These are phyloP conservation scores for Tringa solitaria DNA, from an alignment of 2,113 vertebrate species.

Conservation along the genomic window DNA sequence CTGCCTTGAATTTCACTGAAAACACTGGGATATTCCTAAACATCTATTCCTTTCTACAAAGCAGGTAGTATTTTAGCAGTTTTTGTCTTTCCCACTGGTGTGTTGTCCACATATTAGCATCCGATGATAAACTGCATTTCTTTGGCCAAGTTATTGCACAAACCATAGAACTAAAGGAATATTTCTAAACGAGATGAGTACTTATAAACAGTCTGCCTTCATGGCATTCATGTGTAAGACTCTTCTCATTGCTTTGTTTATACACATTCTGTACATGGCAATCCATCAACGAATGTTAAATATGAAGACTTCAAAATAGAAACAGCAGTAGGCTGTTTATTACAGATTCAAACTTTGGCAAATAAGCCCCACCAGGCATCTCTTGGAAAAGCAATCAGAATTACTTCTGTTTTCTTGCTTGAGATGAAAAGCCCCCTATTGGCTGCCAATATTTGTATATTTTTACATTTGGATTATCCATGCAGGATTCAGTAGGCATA, in stretches of 20 bases:
- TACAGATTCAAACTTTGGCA: slow-evolving; percentile 61
- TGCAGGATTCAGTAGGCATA: slow-evolving; percentile 22
- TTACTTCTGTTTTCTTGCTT: slow-evolving; percentile 55
- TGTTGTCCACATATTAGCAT: neutral
- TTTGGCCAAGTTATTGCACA: neutral
- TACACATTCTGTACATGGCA: slow-evolving; percentile 26
- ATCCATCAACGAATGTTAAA: slow-evolving; percentile 38
- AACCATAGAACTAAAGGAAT: neutral
- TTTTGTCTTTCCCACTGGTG: neutral
- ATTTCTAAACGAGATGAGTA: neutral
- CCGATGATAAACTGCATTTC: neutral
- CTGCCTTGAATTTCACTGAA: neutral
- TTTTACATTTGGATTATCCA: slow-evolving; percentile 50
- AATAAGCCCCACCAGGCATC: slow-evolving; percentile 52
- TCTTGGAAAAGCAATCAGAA: slow-evolving; percentile 63
- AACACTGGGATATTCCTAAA: neutral
- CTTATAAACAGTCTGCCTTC: slow-evolving; percentile 10
- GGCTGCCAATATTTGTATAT: slow-evolving; percentile 57
- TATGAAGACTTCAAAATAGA: slow-evolving; percentile 51
- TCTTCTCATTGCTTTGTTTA: slow-evolving; percentile 44
- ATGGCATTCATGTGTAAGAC: neutral
- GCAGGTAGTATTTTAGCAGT: neutral
- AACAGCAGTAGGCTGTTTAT: slow-evolving; percentile 57
- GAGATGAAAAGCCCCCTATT: slow-evolving; percentile 56
- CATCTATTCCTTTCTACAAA: neutral